phyloP scores from a whole-genome alignment of 1,140 invertebrate species.

The Vanessa tameamea region DNA sequence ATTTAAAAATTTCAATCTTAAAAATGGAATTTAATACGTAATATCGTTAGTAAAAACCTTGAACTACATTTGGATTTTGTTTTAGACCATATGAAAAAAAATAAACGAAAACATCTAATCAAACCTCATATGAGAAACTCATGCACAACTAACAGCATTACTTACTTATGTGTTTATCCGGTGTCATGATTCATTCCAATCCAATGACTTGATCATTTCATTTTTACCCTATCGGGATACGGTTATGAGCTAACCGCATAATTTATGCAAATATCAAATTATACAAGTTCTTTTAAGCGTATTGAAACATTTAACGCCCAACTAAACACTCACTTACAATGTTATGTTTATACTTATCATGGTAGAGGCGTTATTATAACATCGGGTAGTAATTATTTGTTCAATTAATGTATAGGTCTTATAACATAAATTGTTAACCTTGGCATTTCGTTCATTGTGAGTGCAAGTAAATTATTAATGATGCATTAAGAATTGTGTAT shows the following conservation, averaged over 20 bases:
- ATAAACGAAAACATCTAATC: conserved; percentile 24
- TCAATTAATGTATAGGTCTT: conserved; percentile 1
- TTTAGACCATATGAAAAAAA: conserved; percentile 21
- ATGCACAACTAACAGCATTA: conserved; percentile 6
- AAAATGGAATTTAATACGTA: background rate
- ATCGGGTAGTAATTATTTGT: conserved; percentile 13
- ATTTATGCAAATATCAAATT: conserved; percentile 9
- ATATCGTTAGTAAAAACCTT: conserved; percentile 30
- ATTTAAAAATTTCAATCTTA: background rate
- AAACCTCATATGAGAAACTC: background rate
- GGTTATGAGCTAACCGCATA: conserved; percentile 9
- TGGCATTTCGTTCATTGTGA: conserved; percentile 7
- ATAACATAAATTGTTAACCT: background rate
- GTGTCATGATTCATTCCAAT: conserved; percentile 14
- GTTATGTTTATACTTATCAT: conserved; percentile 12
- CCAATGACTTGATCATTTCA: background rate
- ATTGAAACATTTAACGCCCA: conserved; percentile 7
- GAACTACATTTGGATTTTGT: conserved; percentile 41
- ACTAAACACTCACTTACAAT: background rate
- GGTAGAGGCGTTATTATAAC: background rate
- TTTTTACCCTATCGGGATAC: background rate
- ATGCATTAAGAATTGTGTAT: conserved; percentile 13
- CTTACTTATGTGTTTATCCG: conserved; percentile 12
- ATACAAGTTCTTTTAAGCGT: conserved; percentile 3
- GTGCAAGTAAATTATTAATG: conserved; percentile 14